These are phyloP conservation scores for Hydra vulgaris DNA, from an alignment of 30 jellyfish, hydroid and myxozoan species.

Conservation along the genomic window DNA sequence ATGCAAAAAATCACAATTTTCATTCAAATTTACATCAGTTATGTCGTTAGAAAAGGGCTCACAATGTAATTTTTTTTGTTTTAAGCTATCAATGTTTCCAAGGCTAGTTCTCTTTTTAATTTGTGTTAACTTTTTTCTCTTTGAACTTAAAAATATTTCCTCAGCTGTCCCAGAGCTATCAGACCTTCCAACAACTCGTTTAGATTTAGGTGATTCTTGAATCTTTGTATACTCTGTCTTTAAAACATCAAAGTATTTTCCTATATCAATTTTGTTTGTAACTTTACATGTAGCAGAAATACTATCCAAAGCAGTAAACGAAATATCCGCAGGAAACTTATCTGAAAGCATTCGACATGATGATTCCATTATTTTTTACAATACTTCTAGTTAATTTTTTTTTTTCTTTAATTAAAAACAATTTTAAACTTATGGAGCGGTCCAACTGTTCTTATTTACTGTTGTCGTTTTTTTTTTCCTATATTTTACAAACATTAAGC, in stretches of 20 bases:
- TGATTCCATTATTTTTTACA: neutral
- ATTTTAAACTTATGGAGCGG: no score
- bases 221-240: slow-evolving; percentile 6
- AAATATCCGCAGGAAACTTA: neutral
- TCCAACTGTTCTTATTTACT: no score
- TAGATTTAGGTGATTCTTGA: slow-evolving; percentile 13
- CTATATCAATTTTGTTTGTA: slow-evolving; percentile 23
- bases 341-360: neutral
- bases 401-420: no score
- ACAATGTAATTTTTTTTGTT: slow-evolving; percentile 18
- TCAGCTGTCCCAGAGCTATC: slow-evolving; percentile 25
- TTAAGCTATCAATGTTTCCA: slow-evolving; percentile 9
- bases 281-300: slow-evolving; percentile 24
- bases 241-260: slow-evolving; percentile 13
- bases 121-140: neutral
- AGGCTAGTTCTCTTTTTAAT: slow-evolving; percentile 11
- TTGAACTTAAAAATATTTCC: neutral
- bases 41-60: slow-evolving; percentile 12
- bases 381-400: no score
- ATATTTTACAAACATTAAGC: no score
- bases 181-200: slow-evolving; percentile 11
- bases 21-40: slow-evolving; percentile 9
- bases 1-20: slow-evolving; percentile 1
- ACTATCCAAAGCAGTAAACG: slow-evolving; percentile 2
- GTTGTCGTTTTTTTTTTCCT: no score